phyloP scores from a whole-genome alignment of 2,888 invertebrate genomes.

The Hypena proboscidalis region DNA sequence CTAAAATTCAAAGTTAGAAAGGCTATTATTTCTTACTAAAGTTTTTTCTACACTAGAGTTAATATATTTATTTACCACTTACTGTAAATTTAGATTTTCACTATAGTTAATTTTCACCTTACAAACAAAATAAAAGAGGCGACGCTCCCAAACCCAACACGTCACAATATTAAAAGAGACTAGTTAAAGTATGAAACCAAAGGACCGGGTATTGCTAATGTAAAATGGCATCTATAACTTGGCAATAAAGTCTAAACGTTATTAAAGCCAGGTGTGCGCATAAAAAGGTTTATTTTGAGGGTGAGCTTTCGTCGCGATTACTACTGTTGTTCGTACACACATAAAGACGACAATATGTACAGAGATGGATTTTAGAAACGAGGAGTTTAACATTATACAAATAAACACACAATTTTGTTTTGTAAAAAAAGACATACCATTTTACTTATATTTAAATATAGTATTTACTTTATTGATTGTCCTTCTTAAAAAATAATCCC shows the following conservation, averaged over 20 bases:
- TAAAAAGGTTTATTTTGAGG: conserved; percentile 70
- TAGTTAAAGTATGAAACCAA: conserved; percentile 45
- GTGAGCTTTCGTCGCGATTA: conserved; percentile 77
- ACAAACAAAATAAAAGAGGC: conserved; percentile 35
- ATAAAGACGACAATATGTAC: conserved; percentile 67
- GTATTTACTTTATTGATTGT: too few relatives aligned
- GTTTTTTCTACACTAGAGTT: too few relatives aligned
- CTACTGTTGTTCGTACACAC: conserved; percentile 69
- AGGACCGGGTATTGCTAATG: conserved; percentile 38
- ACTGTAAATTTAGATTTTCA: too few relatives aligned
- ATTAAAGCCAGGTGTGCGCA: conserved; percentile 51
- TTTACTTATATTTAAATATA: too few relatives aligned
- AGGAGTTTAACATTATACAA: background rate
- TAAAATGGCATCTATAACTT: conserved; percentile 55
- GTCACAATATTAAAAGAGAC: conserved; percentile 47
- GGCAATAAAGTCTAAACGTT: conserved; percentile 45
- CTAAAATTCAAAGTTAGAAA: too few relatives aligned
- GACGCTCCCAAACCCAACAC: conserved; percentile 51
- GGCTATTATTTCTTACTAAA: too few relatives aligned
- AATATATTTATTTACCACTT: too few relatives aligned
- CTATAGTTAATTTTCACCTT: too few relatives aligned
- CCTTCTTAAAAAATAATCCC: too few relatives aligned
- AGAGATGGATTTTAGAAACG: conserved; percentile 66
- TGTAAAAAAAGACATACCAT: too few relatives aligned
- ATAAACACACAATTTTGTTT: background rate